phyloP scores from a whole-genome alignment of 2,113 vertebrate genomes.

The Urocitellus parryii region DNA sequence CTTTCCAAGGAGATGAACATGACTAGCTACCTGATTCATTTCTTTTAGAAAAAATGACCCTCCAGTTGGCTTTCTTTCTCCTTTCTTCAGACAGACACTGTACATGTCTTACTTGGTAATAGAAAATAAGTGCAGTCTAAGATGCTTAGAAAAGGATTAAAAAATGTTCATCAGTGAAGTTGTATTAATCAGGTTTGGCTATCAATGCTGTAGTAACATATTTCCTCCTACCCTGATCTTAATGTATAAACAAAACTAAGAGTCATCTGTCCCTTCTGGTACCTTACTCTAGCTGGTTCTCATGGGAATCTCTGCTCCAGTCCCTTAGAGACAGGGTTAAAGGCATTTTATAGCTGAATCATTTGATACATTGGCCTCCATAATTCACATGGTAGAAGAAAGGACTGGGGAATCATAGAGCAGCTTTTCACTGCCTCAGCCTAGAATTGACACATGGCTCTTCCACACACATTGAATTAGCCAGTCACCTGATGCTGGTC shows the following conservation, averaged over 20 bases:
- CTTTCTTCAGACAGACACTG: not conserved
- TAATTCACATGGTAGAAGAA: not conserved
- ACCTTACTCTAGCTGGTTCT: not conserved
- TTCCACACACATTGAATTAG: not conserved
- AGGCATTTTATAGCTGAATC: not conserved
- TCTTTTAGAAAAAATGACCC: not conserved
- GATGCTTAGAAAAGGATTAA: not conserved
- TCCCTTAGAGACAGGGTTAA: not conserved
- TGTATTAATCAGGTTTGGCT: not conserved
- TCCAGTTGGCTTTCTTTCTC: not conserved
- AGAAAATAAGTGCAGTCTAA: not conserved
- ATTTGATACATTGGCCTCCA: not conserved
- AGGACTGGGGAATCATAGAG: not conserved
- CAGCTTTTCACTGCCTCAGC: not conserved
- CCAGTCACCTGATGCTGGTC: not conserved
- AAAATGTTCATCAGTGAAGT: not conserved
- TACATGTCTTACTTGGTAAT: not conserved
- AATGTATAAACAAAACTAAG: not conserved
- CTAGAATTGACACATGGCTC: not conserved
- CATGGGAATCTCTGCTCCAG: not conserved
- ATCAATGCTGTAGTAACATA: not conserved
- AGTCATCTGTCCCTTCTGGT: slow-evolving; percentile 22
- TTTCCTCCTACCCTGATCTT: not conserved
- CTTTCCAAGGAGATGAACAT: not conserved
- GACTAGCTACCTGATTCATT: not conserved